Conservation (phyloP, 2,113 vertebrate species). For the Sapayoa aenigma region DNA sequence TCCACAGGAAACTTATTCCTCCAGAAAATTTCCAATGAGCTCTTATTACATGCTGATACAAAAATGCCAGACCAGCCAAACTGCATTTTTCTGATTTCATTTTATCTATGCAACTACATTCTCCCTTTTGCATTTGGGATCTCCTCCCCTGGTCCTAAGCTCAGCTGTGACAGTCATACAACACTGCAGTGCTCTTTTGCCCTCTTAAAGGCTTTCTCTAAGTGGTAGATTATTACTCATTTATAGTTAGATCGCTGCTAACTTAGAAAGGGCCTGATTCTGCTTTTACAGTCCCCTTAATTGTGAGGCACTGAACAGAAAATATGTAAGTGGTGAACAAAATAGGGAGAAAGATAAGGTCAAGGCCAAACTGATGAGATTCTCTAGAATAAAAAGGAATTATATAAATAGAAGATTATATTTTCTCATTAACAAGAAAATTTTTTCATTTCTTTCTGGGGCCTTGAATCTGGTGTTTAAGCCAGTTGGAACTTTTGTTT, state of each 20-base stretch:
- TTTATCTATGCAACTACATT: neutral
- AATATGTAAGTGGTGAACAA: neutral
- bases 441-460: neutral
- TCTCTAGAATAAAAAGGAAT: neutral
- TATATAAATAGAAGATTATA: constrained; percentile 24
- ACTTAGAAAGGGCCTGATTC: neutral
- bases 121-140: neutral
- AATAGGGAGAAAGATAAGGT: constrained; percentile 27
- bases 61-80: neutral
- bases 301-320: neutral
- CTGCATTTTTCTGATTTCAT: neutral
- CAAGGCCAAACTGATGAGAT: constrained; percentile 8
- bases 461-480: neutral
- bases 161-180: neutral
- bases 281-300: neutral
- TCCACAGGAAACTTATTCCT: neutral
- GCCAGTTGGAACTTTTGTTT: neutral
- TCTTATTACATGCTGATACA: neutral
- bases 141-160: neutral
- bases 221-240: constrained; percentile 4
- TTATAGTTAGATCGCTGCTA: neutral
- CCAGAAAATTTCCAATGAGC: neutral
- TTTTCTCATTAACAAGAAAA: constrained; percentile 12
- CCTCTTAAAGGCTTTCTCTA: neutral
- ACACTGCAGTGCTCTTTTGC: neutral